A percentile compares a stretch with the other conserved stretches of the same genome.
Evolutionary conservation across 1,140 invertebrate genomes (phyloP).

Genomic region (Dreissena polymorpha): DNA sequence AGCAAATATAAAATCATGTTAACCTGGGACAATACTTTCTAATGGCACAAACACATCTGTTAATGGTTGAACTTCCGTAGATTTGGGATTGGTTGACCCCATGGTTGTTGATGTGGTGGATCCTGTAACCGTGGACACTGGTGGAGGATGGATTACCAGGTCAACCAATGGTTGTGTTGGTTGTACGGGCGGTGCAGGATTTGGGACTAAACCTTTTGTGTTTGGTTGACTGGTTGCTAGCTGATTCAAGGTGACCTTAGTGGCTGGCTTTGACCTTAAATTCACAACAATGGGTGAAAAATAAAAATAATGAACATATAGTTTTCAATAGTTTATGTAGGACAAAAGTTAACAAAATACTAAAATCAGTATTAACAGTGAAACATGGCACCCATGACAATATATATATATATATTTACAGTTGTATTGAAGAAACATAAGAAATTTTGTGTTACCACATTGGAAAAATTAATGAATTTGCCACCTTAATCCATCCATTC

Average conservation of each 20-base stretch:
- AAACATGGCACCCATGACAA: too few species aligned
- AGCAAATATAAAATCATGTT: conserved; percentile 39
- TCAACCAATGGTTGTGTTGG: conserved; percentile 29
- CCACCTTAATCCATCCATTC: too few species aligned
- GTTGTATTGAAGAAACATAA: too few species aligned
- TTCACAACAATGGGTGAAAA: neutral
- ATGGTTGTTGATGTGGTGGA: conserved; percentile 47
- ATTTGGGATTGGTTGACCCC: conserved; percentile 64
- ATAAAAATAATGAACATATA: neutral
- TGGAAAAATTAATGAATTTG: too few species aligned
- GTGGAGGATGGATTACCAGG: conserved; percentile 35
- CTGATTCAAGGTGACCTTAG: conserved; percentile 87
- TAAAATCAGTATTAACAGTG: too few species aligned
- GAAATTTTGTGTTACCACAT: too few species aligned
- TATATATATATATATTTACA: too few species aligned
- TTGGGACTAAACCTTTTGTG: conserved; percentile 19
- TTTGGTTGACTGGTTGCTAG: conserved; percentile 75
- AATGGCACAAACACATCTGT: conserved; percentile 88
- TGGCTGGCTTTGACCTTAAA: conserved; percentile 81
- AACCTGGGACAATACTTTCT: conserved; percentile 88
- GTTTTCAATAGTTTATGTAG: neutral
- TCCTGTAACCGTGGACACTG: conserved; percentile 15
- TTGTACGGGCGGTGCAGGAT: conserved; percentile 1
- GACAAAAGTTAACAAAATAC: neutral
- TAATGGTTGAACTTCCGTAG: conserved; percentile 78